Evolutionary conservation across 2,113 vertebrate genomes (phyloP).

Genomic region (Tonatia bakeri): DNA sequence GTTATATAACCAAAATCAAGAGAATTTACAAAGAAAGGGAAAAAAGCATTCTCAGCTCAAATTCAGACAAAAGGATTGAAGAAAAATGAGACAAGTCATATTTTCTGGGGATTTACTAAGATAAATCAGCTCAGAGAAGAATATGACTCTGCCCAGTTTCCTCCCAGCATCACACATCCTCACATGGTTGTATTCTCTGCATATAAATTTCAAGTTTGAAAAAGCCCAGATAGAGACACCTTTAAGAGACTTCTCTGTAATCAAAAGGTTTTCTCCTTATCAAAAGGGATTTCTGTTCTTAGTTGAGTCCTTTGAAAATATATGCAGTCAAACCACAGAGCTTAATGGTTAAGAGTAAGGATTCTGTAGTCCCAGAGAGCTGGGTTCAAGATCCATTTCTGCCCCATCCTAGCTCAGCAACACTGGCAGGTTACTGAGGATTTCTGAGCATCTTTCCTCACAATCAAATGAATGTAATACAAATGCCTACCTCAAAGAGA

Average conservation of each 20-base stretch:
- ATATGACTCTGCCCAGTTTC: neutral
- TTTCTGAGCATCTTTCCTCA: neutral
- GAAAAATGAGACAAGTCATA: constrained; percentile 51
- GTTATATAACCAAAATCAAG: constrained; percentile 70
- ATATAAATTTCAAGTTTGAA: constrained; percentile 39
- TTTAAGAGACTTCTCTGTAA: neutral
- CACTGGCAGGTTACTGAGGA: neutral
- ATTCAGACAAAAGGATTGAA: constrained; percentile 63
- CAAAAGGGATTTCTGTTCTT: constrained; percentile 19
- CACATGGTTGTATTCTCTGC: neutral
- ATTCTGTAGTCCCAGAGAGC: neutral
- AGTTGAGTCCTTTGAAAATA: constrained; percentile 1
- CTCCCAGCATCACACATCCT: neutral
- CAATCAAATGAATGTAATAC: neutral
- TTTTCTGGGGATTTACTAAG: constrained; percentile 61
- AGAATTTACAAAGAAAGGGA: constrained; percentile 54
- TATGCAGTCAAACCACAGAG: neutral
- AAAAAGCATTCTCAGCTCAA: constrained; percentile 21
- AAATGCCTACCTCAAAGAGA: neutral
- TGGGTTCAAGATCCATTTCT: neutral
- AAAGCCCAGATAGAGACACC: neutral
- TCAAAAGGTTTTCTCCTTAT: constrained; percentile 23
- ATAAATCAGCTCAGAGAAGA: constrained; percentile 50
- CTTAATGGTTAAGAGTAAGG: neutral
- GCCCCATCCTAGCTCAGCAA: neutral